Evolutionary conservation across 2,113 vertebrate species (phyloP), one percentile per base, ranked within the genome.

Genomic region (Corythaeola cristata): DNA sequence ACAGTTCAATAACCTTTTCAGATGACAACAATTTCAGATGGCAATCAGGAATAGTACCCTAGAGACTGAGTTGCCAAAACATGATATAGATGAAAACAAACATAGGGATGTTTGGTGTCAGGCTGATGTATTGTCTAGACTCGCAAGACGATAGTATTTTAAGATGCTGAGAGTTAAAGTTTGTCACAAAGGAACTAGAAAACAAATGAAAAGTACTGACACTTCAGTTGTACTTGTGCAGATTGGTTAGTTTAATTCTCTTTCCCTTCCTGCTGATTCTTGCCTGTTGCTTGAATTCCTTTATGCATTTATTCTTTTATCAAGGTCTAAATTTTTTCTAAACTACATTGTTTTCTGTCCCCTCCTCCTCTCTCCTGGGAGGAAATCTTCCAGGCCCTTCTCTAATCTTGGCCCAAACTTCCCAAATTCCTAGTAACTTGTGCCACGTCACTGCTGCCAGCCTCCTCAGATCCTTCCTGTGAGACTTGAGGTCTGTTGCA

Each of bases 1-100:
- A 89, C 89, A 95, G 80, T 96, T 94, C 86, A 96, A 81, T 91
- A 96, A 93, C 83, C 96, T 96, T 96, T 93, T 86, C 85, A 87
- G 77, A 92, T 68, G 72, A 55, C 68, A 90, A 89, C 59, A 85
- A 32, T 92, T 95, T 89, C n/a, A n/a, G 47, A 52, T 91, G 74
- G 73, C 83, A 96, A 81, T 96, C 84, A 91, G 62, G 30, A 90
- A 60, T 24, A 79, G 19, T 53, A 85, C 93, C 20, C 85, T 33
- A 73, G 91, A 91, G 87, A 69, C 63, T 30, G 35, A 79, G 35
- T 64, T 91, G 85, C 62, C 4, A 26, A 95, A 95, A 92, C 16
- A 72, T 18, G 19, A 69, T 75, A 79, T 35, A 73, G 82, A 94
- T 75, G 82, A 96, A 96, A 94, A 80, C 67, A 93, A 96, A 88